Evolutionary conservation across 2,888 invertebrate genomes (phyloP).

Genomic region (Apomyelois bistriatella): DNA sequence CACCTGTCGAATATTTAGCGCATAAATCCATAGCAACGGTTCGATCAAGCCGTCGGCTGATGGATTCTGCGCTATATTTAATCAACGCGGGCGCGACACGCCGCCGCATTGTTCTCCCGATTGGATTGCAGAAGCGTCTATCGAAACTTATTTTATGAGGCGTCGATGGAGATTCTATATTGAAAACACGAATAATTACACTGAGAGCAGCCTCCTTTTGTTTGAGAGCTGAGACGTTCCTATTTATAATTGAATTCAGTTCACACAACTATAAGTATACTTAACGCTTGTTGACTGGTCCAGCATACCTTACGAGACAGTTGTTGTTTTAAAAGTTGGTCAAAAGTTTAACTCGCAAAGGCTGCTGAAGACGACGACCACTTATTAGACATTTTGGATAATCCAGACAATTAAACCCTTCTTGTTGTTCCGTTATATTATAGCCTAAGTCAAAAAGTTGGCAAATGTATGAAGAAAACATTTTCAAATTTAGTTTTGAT

Average conservation of each 20-base stretch:
- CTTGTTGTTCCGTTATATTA: too few relatives aligned
- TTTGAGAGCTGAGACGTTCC: background rate
- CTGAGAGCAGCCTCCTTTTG: background rate
- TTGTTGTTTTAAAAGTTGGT: too few relatives aligned
- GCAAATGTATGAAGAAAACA: too few relatives aligned
- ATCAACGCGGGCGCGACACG: conserved; percentile 65
- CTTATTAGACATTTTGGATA: too few relatives aligned
- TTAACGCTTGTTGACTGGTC: too few relatives aligned
- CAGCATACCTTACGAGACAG: too few relatives aligned
- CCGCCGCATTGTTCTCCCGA: conserved; percentile 71
- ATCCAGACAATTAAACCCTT: too few relatives aligned
- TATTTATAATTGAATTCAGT: background rate
- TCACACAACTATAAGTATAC: too few relatives aligned
- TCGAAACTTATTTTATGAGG: conserved; percentile 57
- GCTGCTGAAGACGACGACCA: too few relatives aligned
- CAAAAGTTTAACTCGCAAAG: too few relatives aligned
- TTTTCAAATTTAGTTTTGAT: too few relatives aligned
- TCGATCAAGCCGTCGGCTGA: conserved; percentile 68
- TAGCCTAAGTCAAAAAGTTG: too few relatives aligned
- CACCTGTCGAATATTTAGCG: conserved; percentile 80
- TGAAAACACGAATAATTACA: conserved; percentile 16
- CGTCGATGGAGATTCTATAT: conserved; percentile 49
- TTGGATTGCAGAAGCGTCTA: conserved; percentile 59
- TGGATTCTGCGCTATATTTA: conserved; percentile 78
- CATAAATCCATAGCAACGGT: conserved; percentile 77